Evolutionary conservation across 2,797 vertebrate genomes (phyloP).

Genomic region (Lemur catta): DNA sequence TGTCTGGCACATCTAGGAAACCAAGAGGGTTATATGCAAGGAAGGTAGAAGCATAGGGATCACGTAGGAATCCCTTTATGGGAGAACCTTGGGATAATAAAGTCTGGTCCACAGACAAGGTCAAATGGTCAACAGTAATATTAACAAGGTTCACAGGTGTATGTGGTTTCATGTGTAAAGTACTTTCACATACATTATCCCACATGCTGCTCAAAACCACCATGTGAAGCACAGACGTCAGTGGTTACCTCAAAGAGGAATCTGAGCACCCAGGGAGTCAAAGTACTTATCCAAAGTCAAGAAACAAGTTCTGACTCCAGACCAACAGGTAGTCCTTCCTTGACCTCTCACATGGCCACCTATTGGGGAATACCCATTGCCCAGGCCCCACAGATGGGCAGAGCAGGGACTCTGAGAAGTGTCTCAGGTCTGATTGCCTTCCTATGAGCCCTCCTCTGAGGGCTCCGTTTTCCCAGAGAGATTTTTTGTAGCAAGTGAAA

Average conservation of each 20-base stretch:
- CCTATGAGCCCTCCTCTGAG: not conserved
- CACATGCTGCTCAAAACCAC: not conserved
- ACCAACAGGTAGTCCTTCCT: not conserved
- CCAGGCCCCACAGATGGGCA: too few species aligned
- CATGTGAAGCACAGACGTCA: not conserved
- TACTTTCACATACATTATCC: not conserved
- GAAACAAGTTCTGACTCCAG: not conserved
- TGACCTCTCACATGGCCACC: accelerated
- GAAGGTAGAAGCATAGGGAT: not conserved
- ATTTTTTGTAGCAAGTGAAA: too few species aligned
- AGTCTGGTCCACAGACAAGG: not conserved
- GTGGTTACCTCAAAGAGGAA: not conserved
- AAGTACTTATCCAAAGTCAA: not conserved
- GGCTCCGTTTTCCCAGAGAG: not conserved
- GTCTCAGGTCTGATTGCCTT: not conserved
- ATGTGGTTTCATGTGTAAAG: not conserved
- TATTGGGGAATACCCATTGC: not conserved
- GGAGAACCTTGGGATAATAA: not conserved
- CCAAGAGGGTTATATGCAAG: not conserved
- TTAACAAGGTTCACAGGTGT: not conserved
- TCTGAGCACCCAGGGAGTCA: not conserved
- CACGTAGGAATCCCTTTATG: not conserved
- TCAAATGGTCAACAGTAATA: not conserved
- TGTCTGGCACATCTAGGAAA: not conserved
- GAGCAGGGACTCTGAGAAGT: not conserved